A percentile compares a stretch with the other conserved stretches of the same genome.
Evolutionary conservation across 2,888 invertebrate genomes (phyloP).

Genomic region (Watsonalla binaria): DNA sequence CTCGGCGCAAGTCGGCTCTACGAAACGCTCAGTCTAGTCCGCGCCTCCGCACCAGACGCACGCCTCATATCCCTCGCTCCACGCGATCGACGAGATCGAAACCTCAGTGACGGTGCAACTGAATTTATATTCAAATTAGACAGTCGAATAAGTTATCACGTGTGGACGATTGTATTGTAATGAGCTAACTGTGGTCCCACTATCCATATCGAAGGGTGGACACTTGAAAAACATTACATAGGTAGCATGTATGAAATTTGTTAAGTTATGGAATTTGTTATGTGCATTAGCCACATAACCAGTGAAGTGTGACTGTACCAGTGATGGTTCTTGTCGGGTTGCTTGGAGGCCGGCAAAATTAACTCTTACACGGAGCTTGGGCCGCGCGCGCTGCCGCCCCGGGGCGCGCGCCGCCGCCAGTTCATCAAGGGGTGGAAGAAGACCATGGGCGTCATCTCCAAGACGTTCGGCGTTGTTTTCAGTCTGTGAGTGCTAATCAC

Average conservation of each 20-base stretch:
- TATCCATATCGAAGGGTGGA: conserved; percentile 22
- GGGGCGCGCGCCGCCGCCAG: conserved; percentile 73
- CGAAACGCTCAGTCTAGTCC: conserved; percentile 50
- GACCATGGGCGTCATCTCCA: conserved; percentile 87
- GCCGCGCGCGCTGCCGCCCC: conserved; percentile 63
- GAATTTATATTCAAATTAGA: conserved; percentile 55
- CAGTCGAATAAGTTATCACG: conserved; percentile 46
- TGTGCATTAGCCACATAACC: conserved; percentile 34
- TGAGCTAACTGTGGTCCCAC: conserved; percentile 27
- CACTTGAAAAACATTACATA: conserved; percentile 21
- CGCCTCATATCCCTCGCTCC: conserved; percentile 30
- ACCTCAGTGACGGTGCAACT: conserved; percentile 43
- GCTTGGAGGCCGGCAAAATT: conserved; percentile 60
- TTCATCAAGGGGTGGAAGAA: conserved; percentile 75
- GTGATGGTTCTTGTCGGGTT: conserved; percentile 46
- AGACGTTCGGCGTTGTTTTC: conserved; percentile 88
- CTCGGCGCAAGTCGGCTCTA: conserved; percentile 29
- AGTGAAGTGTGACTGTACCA: conserved; percentile 49
- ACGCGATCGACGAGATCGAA: conserved; percentile 23
- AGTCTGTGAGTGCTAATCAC: conserved; percentile 88
- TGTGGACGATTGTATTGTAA: conserved; percentile 52
- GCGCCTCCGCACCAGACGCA: conserved; percentile 42
- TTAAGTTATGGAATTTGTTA: conserved; percentile 42
- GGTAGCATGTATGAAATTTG: conserved; percentile 14
- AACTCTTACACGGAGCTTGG: conserved; percentile 67